A percentile compares a stretch with the other conserved stretches of the same genome.
Evolutionary conservation across 1,140 invertebrate species (phyloP).

Genomic region (Euwallacea fornicatus): DNA sequence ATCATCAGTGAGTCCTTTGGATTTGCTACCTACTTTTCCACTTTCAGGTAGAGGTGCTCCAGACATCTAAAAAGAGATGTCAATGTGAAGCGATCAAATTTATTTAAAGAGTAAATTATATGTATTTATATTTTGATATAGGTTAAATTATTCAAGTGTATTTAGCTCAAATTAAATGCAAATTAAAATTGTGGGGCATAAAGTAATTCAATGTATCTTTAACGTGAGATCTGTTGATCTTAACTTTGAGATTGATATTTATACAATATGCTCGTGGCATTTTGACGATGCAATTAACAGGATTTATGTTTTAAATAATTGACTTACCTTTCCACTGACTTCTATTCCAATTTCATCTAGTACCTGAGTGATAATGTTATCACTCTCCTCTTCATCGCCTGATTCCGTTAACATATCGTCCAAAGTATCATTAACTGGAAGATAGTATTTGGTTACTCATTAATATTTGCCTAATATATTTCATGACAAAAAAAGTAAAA

Average conservation of each 20-base stretch:
- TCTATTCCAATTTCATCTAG: slow-evolving; percentile 96
- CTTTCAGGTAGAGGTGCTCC: slow-evolving; percentile 48
- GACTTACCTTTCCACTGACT: slow-evolving; percentile 78
- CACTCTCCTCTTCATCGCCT: slow-evolving; percentile 87
- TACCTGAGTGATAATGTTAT: slow-evolving; percentile 83
- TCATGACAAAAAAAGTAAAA: too few species aligned
- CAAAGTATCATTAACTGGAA: slow-evolving; percentile 83
- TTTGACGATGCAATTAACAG: slow-evolving; percentile 11
- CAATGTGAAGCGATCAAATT: slow-evolving; percentile 6
- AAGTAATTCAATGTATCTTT: too few species aligned
- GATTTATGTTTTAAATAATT: not conserved
- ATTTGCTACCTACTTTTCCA: slow-evolving; percentile 62
- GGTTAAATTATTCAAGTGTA: not conserved
- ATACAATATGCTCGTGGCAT: not conserved
- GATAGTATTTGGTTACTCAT: slow-evolving; percentile 20
- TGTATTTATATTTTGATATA: not conserved
- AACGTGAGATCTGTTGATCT: too few species aligned
- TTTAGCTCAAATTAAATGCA: not conserved
- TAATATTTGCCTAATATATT: too few species aligned
- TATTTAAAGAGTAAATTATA: not conserved
- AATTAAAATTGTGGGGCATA: not conserved
- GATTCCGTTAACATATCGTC: slow-evolving; percentile 88
- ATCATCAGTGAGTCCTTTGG: slow-evolving; percentile 64
- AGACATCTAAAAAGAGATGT: slow-evolving; percentile 57
- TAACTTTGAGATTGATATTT: too few species aligned